Conservation (phyloP, 2,797 vertebrate genomes). For the Hoplostethus mediterraneus region DNA sequence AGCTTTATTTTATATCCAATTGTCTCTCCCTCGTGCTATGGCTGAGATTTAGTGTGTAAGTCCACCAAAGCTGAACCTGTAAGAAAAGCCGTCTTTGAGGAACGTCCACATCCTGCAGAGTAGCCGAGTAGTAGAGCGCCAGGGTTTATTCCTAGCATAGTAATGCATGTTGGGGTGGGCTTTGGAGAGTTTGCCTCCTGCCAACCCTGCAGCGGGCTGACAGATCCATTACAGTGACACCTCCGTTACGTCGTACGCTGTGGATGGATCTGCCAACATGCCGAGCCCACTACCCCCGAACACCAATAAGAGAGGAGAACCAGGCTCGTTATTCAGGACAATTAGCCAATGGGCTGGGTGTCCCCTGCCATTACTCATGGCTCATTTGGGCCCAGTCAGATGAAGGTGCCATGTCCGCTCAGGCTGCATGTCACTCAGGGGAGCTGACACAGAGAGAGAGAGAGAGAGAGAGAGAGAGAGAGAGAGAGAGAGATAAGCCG, state of each 20-base stretch:
- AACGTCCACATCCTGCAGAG: slow-evolving; percentile 14
- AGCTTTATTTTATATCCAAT: slow-evolving; percentile 27
- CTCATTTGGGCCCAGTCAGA: slow-evolving; percentile 75
- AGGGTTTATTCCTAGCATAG: slow-evolving; percentile 8
- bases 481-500: slow-evolving; percentile 14
- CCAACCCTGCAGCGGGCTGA: slow-evolving; percentile 46
- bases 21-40: slow-evolving; percentile 24
- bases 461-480: slow-evolving; percentile 8
- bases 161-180: slow-evolving; percentile 27
- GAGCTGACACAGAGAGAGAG: slow-evolving; percentile 16
- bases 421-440: slow-evolving; percentile 65
- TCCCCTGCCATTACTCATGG: slow-evolving; percentile 69
- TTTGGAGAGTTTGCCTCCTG: slow-evolving; percentile 51
- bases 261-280: slow-evolving; percentile 45
- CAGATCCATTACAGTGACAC: slow-evolving; percentile 63
- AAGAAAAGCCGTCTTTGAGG: slow-evolving; percentile 18
- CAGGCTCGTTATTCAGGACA: slow-evolving; percentile 72
- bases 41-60: slow-evolving; percentile 2
- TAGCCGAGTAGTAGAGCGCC: neutral
- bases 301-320: slow-evolving; percentile 66
- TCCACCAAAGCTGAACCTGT: slow-evolving; percentile 23
- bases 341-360: slow-evolving; percentile 76
- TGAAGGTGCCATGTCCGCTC: slow-evolving; percentile 72
- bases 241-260: slow-evolving; percentile 7
- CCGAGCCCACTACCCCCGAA: slow-evolving; percentile 49